phyloP scores from a whole-genome alignment of 2,113 vertebrate species.

The Puma concolor region DNA sequence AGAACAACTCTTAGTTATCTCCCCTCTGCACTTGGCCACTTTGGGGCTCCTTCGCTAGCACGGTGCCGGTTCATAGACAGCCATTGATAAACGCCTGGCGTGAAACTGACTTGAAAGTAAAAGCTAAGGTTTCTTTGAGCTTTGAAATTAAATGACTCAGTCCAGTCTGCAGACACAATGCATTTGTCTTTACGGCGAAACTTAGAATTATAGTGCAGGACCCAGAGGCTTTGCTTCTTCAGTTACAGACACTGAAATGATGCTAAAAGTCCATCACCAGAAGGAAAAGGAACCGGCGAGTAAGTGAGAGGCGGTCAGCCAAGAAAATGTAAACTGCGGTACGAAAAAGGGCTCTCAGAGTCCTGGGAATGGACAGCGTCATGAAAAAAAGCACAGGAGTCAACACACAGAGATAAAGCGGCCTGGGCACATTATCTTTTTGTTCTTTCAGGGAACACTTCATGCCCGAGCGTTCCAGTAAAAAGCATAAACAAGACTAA shows the following conservation, averaged over 20 bases:
- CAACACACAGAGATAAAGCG: neutral
- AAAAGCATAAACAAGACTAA: neutral
- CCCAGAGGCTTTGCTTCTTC: neutral
- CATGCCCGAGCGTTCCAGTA: neutral
- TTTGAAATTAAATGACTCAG: neutral
- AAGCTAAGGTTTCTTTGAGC: neutral
- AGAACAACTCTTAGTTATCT: neutral
- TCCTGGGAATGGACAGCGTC: neutral
- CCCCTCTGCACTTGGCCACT: too few relatives aligned
- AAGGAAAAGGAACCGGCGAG: neutral
- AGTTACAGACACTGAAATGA: neutral
- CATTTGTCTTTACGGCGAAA: neutral
- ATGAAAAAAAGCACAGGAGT: neutral
- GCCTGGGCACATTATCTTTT: neutral
- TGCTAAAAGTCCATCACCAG: slow-evolving; percentile 1
- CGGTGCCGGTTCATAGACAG: neutral
- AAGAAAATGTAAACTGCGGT: neutral
- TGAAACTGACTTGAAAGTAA: neutral
- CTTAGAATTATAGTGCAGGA: neutral
- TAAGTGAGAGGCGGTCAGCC: neutral
- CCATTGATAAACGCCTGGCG: neutral
- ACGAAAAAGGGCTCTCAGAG: neutral
- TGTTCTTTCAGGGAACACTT: slow-evolving; percentile 28
- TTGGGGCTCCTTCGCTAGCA: neutral
- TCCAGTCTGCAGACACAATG: neutral